Evolutionary conservation across 2,888 invertebrate species (phyloP).

Genomic region (Agonopterix heracliana): DNA sequence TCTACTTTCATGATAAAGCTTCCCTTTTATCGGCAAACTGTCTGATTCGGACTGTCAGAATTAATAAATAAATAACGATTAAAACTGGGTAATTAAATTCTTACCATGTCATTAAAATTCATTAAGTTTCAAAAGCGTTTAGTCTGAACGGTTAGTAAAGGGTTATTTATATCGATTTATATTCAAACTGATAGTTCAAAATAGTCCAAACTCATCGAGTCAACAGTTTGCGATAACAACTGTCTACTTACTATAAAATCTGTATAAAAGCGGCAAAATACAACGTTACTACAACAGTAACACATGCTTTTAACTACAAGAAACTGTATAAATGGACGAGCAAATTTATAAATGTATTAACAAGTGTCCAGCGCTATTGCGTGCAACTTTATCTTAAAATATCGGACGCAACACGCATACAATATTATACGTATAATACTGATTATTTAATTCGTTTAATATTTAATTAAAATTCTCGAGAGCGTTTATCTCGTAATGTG

Average conservation of each 20-base stretch:
- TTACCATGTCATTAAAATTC: background rate
- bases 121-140: background rate
- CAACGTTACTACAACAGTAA: conserved; percentile 25
- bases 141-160: conserved; percentile 1
- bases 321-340: conserved; percentile 30
- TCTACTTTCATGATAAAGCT: conserved; percentile 59
- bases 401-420: conserved; percentile 64
- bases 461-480: conserved; percentile 75
- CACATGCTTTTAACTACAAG: conserved; percentile 39
- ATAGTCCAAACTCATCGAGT: conserved; percentile 21
- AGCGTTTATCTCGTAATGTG: conserved; percentile 74
- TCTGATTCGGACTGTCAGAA: conserved; percentile 44
- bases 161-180: background rate
- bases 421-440: conserved; percentile 73
- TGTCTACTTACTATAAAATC: conserved; percentile 23
- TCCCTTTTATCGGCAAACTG: conserved; percentile 44
- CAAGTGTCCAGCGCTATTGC: conserved; percentile 44
- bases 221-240: conserved; percentile 41
- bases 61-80: conserved; percentile 10
- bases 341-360: conserved; percentile 34
- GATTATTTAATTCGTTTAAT: conserved; percentile 76
- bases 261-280: conserved; percentile 13
- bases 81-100: conserved; percentile 5
- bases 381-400: conserved; percentile 53
- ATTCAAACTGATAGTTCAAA: background rate